Base-by-base conservation (phyloP, 2,888 invertebrate species). In the Lepeophtheirus nordmannii region DNA sequence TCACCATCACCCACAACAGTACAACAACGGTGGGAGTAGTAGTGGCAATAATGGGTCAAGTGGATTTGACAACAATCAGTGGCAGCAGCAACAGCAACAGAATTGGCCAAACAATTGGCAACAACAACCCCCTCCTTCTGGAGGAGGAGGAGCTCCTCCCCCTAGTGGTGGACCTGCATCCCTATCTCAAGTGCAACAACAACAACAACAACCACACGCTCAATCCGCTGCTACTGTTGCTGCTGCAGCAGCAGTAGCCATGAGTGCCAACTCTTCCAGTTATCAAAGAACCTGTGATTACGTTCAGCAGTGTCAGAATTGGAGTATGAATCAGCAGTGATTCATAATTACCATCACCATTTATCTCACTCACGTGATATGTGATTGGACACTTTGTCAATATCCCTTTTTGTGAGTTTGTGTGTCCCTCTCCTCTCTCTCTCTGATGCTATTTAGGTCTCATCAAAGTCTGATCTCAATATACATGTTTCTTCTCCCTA, bases 231-330 rank as follows among this genome's bases (percentile, higher is more conserved):
- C 75, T 86, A 89, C 73, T 81, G 91, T 68, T 91, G 91, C 0
- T 76, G 91, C 67, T 39, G 20, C 38, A 23, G 69, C 73, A 74
- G 67, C 8, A 17, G 58, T 30, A 30, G 30, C 41, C 37, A 58
- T 46, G 40, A 58, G 12, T 46, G 59, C 56, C 61, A 61, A 20
- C 74, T 79, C 86, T 14, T 86, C 87, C 67, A 84, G 89, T 0
- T 91, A 91, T 75, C 86, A 89, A 73, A 81, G 91, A 68, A 92
- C 92, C 0, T 76, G 91, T 67, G 90, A 90, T 70, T 92, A 92
- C 72, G 91, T 92, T 0, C 89, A 89, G 73, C 77, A 78, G 71
- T 91, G 90, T 74, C 87, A 89, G 72, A 69, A 59, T 60, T 71
- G 71, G 72, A 68, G 64, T 46, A 68, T 68, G 30, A 61, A 46